Base-by-base conservation (phyloP, 1,140 invertebrate genomes). In the Calycopis cecrops region DNA sequence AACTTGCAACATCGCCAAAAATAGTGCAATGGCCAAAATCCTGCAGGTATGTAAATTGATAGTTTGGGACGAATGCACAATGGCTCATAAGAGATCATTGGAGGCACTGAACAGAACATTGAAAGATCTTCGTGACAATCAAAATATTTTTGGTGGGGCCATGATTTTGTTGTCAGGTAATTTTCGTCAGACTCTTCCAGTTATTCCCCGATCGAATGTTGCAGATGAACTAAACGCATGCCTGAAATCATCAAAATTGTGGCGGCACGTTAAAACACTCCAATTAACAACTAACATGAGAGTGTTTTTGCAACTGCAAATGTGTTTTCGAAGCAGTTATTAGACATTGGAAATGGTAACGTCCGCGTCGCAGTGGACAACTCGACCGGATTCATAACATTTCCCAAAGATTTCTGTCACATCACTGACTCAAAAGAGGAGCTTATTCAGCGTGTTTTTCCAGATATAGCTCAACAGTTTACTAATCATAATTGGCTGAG, bases 121-220 rank as follows among this genome's bases (percentile, higher is more conserved):
- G 1, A 44, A 52, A 57, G 62, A 64, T 60, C 55, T 67, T 40
- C 57, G 59, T 49, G 51, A 17, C 47, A 53, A 35, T 57, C 34
- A 67, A 42, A 57, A 56, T 49, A 47, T 69, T 48, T 79, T 63
- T 62, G 81, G 79, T 55, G 72, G 72, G 10, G 49, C 61, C 18
- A 67, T 76, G 11, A 55, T 89, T 61, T 35, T 89, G 17, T 71
- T 88, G 50, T 59, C 78, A 57, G 85, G 87, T n/a, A 82, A 90
- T 76, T 90, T 90, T 67, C 59, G 83, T 16, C 85, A 90, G 69
- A 89, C 73, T n/a, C 64, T 90, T 38, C 87, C 87, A 44, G 75
- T 89, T 9, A 71, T 88, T 48, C 55, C 65, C 34, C 57, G 73
- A 62, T 74, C 65, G 65, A 89, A 79, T 9, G 44, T 57, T 55